Percentiles rank a stretch among this genome's conserved stretches.
Conservation (phyloP, 2,888 invertebrate species). For the Schizotus pectinicornis region DNA sequence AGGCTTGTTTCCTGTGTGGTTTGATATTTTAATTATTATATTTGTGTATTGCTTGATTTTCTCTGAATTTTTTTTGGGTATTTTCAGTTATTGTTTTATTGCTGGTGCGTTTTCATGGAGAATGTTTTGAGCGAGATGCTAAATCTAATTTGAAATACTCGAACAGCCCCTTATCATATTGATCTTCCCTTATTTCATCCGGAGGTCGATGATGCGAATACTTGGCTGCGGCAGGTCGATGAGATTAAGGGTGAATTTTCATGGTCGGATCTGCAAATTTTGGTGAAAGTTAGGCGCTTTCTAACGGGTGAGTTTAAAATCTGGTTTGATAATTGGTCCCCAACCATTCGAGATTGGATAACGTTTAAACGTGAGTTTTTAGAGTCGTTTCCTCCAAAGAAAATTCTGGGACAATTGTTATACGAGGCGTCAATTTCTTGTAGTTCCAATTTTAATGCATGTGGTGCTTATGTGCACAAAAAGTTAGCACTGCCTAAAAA, state of each 20-base stretch:
- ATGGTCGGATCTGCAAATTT: constrained; percentile 20
- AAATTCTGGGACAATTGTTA: constrained; percentile 21
- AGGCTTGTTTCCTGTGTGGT: too few species aligned
- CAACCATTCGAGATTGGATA: constrained; percentile 8
- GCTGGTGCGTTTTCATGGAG: too few species aligned
- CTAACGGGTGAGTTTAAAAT: constrained; percentile 2
- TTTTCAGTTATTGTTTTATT: too few species aligned
- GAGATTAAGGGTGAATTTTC: constrained; percentile 16
- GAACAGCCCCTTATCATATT: too few species aligned
- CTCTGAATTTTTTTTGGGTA: too few species aligned
- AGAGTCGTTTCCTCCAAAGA: constrained; percentile 22
- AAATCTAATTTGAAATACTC: too few species aligned
- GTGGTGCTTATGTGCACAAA: constrained; percentile 21
- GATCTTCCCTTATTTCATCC: too few species aligned
- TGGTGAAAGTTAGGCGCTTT: constrained; percentile 25
- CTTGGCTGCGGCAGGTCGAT: background rate
- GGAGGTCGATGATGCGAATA: too few species aligned
- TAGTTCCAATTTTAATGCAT: constrained; percentile 18
- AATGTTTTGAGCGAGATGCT: too few species aligned
- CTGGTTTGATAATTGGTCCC: background rate
- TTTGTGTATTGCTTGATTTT: too few species aligned
- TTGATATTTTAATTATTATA: too few species aligned
- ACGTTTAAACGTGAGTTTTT: constrained; percentile 22
- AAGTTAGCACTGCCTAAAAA: constrained; percentile 14
- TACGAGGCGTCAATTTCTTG: too few species aligned